A percentile compares a stretch with the other conserved stretches of the same genome.
Conservation (phyloP, 1,140 invertebrate genomes). For the Trichomalopsis sarcophagae region DNA sequence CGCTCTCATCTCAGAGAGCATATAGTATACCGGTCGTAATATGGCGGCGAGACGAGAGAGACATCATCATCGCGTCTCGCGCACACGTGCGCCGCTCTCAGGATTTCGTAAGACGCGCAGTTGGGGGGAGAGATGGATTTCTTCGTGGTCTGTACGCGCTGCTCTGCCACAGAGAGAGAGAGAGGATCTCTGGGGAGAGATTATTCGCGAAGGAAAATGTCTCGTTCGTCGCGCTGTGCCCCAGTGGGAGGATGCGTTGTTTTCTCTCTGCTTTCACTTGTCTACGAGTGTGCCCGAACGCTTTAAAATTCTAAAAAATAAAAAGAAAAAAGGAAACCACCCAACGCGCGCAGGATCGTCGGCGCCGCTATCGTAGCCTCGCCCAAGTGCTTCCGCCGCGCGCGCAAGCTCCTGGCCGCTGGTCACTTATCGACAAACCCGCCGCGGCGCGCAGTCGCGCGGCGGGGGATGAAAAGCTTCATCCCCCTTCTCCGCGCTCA, state of each 20-base stretch:
- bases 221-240: neutral
- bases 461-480: conserved; percentile 52
- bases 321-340: too few species aligned
- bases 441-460: neutral
- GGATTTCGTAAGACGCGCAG: neutral
- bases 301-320: too few species aligned
- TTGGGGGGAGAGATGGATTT: neutral
- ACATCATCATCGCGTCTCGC: neutral
- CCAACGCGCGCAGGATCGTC: neutral
- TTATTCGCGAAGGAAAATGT: neutral
- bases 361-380: conserved; percentile 21
- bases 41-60: neutral
- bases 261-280: too few species aligned
- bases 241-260: neutral
- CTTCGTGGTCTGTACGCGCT: neutral
- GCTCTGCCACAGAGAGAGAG: too few species aligned
- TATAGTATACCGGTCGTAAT: neutral
- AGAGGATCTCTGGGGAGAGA: neutral
- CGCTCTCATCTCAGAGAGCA: neutral
- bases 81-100: neutral
- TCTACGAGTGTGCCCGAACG: too few species aligned
- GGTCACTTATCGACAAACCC: conserved; percentile 41
- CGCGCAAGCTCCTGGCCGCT: conserved; percentile 18
- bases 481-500: neutral
- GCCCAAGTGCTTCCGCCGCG: neutral